Conservation (phyloP, 2,888 invertebrate genomes). For the Atherix ibis region DNA sequence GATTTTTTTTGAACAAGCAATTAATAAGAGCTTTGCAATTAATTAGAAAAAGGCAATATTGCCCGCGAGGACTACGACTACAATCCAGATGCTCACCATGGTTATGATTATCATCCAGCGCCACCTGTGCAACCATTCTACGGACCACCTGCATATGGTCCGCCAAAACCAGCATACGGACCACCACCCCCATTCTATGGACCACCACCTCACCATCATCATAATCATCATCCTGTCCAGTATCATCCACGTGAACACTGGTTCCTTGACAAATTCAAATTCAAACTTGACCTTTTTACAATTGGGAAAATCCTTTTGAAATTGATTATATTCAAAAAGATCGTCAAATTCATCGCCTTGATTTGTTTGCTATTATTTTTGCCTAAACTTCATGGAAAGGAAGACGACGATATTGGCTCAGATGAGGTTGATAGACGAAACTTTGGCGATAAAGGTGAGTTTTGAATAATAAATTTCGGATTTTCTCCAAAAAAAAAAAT, state of each 20-base stretch:
- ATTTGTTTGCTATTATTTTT: conserved; percentile 60
- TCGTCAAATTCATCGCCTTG: conserved; percentile 62
- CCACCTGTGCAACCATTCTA: conserved; percentile 15
- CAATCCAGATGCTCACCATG: conserved; percentile 4
- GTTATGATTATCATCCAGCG: conserved; percentile 11
- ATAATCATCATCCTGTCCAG: conserved; percentile 35
- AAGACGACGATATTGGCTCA: conserved; percentile 17
- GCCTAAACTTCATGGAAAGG: conserved; percentile 41
- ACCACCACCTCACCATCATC: conserved; percentile 34
- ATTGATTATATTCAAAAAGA: conserved; percentile 62
- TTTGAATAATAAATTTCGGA: neutral
- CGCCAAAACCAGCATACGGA: conserved; percentile 32
- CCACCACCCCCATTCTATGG: conserved; percentile 33
- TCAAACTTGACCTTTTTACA: conserved; percentile 54
- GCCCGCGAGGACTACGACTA: conserved; percentile 9
- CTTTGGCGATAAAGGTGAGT: conserved; percentile 7
- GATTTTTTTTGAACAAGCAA: too few species aligned
- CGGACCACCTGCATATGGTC: conserved; percentile 32
- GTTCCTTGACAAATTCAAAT: conserved; percentile 48
- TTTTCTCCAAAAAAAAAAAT: neutral
- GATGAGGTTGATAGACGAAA: conserved; percentile 4
- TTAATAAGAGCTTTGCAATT: too few species aligned
- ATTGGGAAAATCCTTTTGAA: conserved; percentile 60
- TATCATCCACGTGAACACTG: conserved; percentile 30
- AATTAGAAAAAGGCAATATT: too few species aligned